A percentile compares a stretch with the other conserved stretches of the same genome.
Evolutionary conservation across 2,888 invertebrate species (phyloP).

Genomic region (Lampropteryx suffumata): DNA sequence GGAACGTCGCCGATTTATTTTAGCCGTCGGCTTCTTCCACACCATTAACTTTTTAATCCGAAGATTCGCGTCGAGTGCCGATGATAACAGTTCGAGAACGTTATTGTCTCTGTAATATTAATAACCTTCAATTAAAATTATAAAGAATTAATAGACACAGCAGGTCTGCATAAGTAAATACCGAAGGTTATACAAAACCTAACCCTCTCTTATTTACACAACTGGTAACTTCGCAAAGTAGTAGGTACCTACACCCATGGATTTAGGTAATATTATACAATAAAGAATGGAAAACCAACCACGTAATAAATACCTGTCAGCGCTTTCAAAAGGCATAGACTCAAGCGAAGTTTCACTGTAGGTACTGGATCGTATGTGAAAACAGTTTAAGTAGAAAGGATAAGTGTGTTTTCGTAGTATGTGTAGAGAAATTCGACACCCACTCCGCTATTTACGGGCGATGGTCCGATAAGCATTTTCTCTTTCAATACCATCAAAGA

Average conservation of each 20-base stretch:
- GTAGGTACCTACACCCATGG: too few relatives aligned
- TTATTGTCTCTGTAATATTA: constrained; percentile 20
- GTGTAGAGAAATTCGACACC: constrained; percentile 76
- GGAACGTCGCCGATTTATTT: constrained; percentile 77
- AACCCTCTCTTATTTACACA: too few relatives aligned
- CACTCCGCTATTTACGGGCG: constrained; percentile 75
- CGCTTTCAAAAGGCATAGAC: constrained; percentile 58
- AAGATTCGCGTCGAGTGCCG: constrained; percentile 69
- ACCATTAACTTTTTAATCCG: constrained; percentile 78
- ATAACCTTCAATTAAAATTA: background rate
- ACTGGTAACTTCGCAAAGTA: too few relatives aligned
- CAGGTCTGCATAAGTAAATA: too few relatives aligned
- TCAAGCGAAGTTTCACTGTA: constrained; percentile 60
- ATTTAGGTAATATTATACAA: background rate
- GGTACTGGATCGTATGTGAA: constrained; percentile 63
- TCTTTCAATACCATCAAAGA: constrained; percentile 79
- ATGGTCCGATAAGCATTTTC: constrained; percentile 79
- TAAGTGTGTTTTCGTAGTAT: constrained; percentile 76
- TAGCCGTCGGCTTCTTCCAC: constrained; percentile 75
- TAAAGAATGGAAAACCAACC: constrained; percentile 15
- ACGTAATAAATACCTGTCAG: constrained; percentile 48
- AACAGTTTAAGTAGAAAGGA: constrained; percentile 77
- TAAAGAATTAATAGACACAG: too few relatives aligned
- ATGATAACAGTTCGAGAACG: constrained; percentile 46
- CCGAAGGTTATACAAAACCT: too few relatives aligned